These are phyloP conservation scores for Euwallacea fornicatus DNA, from an alignment of 1,140 invertebrate species.

Conservation along the genomic window DNA sequence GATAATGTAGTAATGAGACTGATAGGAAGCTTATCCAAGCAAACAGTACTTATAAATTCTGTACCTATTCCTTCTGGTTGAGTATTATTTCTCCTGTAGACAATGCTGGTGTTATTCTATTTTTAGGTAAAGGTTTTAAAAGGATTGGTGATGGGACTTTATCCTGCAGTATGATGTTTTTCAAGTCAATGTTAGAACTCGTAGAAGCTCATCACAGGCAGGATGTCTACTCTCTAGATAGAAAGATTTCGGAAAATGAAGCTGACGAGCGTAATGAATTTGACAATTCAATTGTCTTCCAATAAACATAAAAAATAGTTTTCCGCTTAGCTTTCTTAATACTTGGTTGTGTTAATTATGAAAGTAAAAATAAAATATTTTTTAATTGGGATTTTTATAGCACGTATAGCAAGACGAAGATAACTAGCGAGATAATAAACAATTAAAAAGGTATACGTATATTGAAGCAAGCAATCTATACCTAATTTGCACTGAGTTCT, in stretches of 20 bases:
- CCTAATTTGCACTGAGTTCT: too few relatives aligned
- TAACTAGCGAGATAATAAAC: too few relatives aligned
- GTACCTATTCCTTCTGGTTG: constrained; percentile 57
- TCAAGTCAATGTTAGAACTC: constrained; percentile 41
- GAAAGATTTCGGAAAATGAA: constrained; percentile 36
- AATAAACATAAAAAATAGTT: constrained; percentile 16
- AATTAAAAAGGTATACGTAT: too few relatives aligned
- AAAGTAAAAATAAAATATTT: too few relatives aligned
- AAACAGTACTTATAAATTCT: constrained; percentile 61
- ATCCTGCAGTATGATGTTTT: constrained; percentile 44
- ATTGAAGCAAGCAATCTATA: too few relatives aligned
- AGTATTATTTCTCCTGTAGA: constrained; percentile 16
- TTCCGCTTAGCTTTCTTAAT: too few relatives aligned
- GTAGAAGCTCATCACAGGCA: constrained; percentile 42
- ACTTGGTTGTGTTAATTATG: too few relatives aligned
- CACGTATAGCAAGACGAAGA: too few relatives aligned
- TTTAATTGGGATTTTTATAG: too few relatives aligned
- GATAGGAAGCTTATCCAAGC: constrained; percentile 67
- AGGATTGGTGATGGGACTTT: constrained; percentile 49
- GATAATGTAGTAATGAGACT: constrained; percentile 63
- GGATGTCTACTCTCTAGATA: constrained; percentile 16
- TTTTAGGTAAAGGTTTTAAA: constrained; percentile 48
- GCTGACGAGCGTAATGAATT: constrained; percentile 18
- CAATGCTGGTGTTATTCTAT: not conserved
- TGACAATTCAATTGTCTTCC: constrained; percentile 38